Conservation (phyloP, 2,888 invertebrate species). For the Oscheius myriophilus region DNA sequence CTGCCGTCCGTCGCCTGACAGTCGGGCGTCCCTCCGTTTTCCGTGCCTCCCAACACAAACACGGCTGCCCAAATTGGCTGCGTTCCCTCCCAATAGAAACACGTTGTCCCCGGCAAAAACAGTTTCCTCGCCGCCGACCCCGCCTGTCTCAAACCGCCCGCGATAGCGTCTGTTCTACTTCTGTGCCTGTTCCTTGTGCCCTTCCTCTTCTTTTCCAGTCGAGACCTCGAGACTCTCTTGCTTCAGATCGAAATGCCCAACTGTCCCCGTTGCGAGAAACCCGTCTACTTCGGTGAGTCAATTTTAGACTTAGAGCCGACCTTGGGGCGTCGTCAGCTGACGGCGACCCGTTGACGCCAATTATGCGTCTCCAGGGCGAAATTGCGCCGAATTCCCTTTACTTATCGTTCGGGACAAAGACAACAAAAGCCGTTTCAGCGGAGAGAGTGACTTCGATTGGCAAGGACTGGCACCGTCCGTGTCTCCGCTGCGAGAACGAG, state of each 20-base stretch:
- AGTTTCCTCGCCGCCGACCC: neutral
- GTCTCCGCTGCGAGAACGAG: slow-evolving; percentile 77
- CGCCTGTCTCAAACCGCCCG: neutral
- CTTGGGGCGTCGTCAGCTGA: slow-evolving; percentile 1
- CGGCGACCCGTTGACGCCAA: slow-evolving; percentile 2
- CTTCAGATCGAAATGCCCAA: slow-evolving; percentile 54
- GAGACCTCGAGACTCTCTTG: neutral
- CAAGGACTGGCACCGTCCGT: slow-evolving; percentile 80
- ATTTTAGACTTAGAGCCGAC: neutral
- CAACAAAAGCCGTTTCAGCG: slow-evolving; percentile 74
- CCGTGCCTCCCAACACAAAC: slow-evolving; percentile 4
- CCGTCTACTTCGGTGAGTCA: slow-evolving; percentile 69
- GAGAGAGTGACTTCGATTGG: slow-evolving; percentile 80
- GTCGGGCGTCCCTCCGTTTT: neutral
- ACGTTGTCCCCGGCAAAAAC: slow-evolving; percentile 4
- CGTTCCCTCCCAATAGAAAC: neutral
- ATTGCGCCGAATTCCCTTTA: neutral
- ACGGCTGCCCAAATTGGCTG: slow-evolving; percentile 9
- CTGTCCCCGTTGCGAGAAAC: slow-evolving; percentile 67
- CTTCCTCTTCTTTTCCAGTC: neutral
- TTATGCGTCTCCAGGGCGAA: neutral
- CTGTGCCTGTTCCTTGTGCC: neutral
- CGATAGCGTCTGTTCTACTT: neutral
- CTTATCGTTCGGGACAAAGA: too few species aligned
- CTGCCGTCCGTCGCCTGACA: slow-evolving; percentile 16